These are phyloP conservation scores for Cephalopterus ornatus DNA, from an alignment of 2,113 vertebrate genomes.

Conservation along the genomic window DNA sequence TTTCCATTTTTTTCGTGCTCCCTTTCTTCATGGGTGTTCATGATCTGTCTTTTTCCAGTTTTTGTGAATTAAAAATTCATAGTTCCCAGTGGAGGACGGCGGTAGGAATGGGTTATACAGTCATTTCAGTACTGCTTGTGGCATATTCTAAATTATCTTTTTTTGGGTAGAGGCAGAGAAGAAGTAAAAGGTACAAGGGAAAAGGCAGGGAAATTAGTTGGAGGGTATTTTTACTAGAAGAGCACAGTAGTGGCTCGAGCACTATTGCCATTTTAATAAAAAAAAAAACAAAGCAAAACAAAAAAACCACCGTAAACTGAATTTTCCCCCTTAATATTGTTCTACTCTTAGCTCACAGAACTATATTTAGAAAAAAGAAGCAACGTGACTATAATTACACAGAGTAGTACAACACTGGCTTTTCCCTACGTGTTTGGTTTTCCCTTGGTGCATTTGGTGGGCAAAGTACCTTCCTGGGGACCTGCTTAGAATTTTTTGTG, in stretches of 20 bases:
- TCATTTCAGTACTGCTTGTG: background rate
- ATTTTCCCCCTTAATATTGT: background rate
- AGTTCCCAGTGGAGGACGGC: background rate
- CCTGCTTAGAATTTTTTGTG: background rate
- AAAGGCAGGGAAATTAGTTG: background rate
- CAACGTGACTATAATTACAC: fast-evolving
- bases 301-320: background rate
- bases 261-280: background rate
- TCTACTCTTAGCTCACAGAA: background rate
- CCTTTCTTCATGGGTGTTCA: background rate
- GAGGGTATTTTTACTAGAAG: background rate
- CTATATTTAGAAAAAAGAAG: background rate
- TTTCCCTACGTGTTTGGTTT: fast-evolving
- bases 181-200: background rate
- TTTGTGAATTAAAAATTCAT: background rate
- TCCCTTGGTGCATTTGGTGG: background rate
- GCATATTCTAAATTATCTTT: background rate
- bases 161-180: background rate
- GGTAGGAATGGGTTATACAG: background rate
- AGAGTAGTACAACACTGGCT: fast-evolving
- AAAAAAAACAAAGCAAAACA: background rate
- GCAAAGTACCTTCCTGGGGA: background rate
- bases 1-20: background rate
- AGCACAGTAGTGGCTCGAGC: background rate
- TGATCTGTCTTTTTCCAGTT: background rate